Base-by-base conservation (phyloP, 2,888 invertebrate species). In the Leucoma salicis region DNA sequence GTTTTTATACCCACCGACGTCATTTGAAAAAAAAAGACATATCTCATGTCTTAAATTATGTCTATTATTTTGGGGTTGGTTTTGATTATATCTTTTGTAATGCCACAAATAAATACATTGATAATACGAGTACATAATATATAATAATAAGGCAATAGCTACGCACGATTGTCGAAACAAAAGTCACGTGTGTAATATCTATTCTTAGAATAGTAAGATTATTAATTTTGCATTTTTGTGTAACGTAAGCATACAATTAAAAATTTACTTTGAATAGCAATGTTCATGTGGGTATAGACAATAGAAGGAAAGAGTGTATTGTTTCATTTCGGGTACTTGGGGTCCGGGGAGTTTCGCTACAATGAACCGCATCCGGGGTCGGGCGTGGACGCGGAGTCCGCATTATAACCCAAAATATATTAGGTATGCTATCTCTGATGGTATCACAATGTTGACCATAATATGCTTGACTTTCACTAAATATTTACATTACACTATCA, bases 261-360 rank as follows among this genome's bases (percentile, higher is more conserved):
- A 29, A 13, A 10, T 29, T 13, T 4, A 29, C 6, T 7, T 29
- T 29, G 4, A 27, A 27, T 27, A 27, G n/a, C 27, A 13, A 29
- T 7, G 11, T 12, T 29, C 29, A 5, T 29, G 7, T 29, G 12
- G 14, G 10, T 13, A 29, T 66, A 77, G 75, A 89, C 87, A 87
- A 88, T 85, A 70, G 74, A 75, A 86, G 87, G 85, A 86, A 82
- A 80, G 83, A 78, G 79, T 79, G 78, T 78, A 86, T 88, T 87
- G 87, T 89, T 83, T 85, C 74, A 79, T 70, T 66, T 72, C 65
- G 69, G 71, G 64, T 69, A 62, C 78, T 78, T 80, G 82, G 82
- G 83, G 66, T 72, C 68, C 82, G 79, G 85, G 86, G 84, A 85
- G 89, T 88, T 89, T 88, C 88, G 88, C 86, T 88, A 87, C 85